Percentiles rank a stretch among this genome's conserved stretches.
phyloP scores from a whole-genome alignment of 2,797 vertebrate species.

The Neosalanx taihuensis region DNA sequence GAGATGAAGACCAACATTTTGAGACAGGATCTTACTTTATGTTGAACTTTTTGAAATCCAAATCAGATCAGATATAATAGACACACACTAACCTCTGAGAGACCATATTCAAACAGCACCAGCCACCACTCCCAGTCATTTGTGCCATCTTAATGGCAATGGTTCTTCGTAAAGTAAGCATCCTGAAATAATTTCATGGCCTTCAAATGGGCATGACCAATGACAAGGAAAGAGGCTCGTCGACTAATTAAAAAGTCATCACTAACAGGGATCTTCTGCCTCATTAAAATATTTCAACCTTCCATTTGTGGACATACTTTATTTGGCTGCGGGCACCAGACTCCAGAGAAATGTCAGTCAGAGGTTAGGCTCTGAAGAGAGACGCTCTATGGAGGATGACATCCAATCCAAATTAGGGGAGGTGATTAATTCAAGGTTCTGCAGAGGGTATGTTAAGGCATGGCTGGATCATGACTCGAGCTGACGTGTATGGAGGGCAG shows the following conservation, averaged over 20 bases:
- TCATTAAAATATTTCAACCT: conserved; percentile 61
- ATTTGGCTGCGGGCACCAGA: conserved; percentile 25
- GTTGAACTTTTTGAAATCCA: background rate
- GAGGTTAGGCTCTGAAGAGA: conserved; percentile 40
- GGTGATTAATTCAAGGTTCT: conserved; percentile 58
- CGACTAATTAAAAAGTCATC: conserved; percentile 63
- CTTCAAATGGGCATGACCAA: conserved; percentile 35
- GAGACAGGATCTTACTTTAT: background rate
- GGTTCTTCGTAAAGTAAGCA: conserved; percentile 37
- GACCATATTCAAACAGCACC: conserved; percentile 7
- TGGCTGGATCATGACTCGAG: conserved; percentile 24
- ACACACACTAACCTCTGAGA: background rate
- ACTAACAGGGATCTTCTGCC: conserved; percentile 44
- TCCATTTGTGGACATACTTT: conserved; percentile 35
- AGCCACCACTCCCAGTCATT: conserved; percentile 43
- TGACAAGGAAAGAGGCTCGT: conserved; percentile 50
- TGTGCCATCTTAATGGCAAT: conserved; percentile 37
- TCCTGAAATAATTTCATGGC: conserved; percentile 52
- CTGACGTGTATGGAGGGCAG: conserved; percentile 19
- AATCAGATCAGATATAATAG: background rate
- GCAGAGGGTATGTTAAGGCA: conserved; percentile 39
- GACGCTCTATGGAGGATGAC: conserved; percentile 49
- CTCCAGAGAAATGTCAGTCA: conserved; percentile 40
- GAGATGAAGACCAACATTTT: background rate
- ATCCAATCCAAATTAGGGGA: conserved; percentile 59